Evolutionary conservation across 2,797 vertebrate species (phyloP), one percentile per base, ranked within the genome.

Genomic region (Apogon talboti): DNA sequence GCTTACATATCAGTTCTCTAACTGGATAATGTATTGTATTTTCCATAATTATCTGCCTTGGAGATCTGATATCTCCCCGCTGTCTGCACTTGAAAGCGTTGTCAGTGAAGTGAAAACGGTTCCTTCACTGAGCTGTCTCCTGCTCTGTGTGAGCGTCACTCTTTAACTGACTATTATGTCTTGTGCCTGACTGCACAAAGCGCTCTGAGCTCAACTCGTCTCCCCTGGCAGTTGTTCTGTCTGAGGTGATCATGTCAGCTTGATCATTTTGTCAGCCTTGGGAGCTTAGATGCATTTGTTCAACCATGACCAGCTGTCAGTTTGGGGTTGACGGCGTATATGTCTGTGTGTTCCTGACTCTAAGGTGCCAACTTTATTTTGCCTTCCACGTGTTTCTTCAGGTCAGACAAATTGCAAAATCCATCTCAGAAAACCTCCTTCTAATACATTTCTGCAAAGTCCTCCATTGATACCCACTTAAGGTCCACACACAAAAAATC

Each of bases 221-320:
- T 89, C 87, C 85, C 82, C 68, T 66, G 81, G 79, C 66, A 16
- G 47, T 71, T 66, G 69, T 68, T 82, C 76, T 88, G 89, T 93
- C 91, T 79, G 67, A 84, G 86, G 78, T 77, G 82, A 91, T 93
- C 81, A 81, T 87, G 85, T 92, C 89, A 89, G 76, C 62, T 46
- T 77, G 85, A 89, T 92, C 78, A 69, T 83, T 87, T 84, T 56
- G 68, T 82, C 74, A 74, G 86, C 80, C 82, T 70, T 68, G 79
- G 83, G 81, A 84, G 53, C 63, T 55, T 18, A 55, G 81, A 80
- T 51, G 73, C 64, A 76, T 75, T 62, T 21, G 58, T 49, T 74
- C n/a, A 50, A 74, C 74, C 87, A 76, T 71, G 70, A 79, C 80
- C 74, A 79, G 81, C 81, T 86, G 83, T 84, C 87, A 86, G 78